These are phyloP conservation scores for Zaprionus gabonicus DNA, from an alignment of 1,140 invertebrate species.

Conservation along the genomic window DNA sequence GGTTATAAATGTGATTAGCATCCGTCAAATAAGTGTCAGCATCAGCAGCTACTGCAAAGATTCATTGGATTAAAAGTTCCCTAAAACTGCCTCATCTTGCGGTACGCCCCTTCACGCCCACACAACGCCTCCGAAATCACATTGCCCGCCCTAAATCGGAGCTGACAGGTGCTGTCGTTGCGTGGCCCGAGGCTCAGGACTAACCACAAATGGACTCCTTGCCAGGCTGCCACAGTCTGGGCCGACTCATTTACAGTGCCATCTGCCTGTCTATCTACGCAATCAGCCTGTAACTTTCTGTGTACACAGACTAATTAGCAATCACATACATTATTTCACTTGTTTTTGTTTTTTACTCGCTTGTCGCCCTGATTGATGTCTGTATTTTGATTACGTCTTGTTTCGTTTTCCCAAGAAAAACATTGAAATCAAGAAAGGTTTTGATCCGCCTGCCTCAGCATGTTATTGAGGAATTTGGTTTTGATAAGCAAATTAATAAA, in stretches of 20 bases:
- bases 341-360: background rate
- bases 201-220: conserved; percentile 34
- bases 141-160: conserved; percentile 43
- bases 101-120: conserved; percentile 17
- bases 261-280: background rate
- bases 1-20: conserved; percentile 52
- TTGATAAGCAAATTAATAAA: background rate
- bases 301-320: conserved; percentile 5
- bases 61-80: conserved; percentile 39
- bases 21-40: conserved; percentile 66
- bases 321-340: conserved; percentile 10
- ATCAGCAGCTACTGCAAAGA: conserved; percentile 29
- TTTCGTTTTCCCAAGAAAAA: background rate
- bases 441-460: background rate
- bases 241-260: background rate
- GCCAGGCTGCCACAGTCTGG: background rate
- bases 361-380: conserved; percentile 1
- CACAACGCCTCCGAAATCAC: conserved; percentile 10
- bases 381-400: background rate
- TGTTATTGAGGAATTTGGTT: background rate
- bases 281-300: background rate
- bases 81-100: conserved; percentile 23
- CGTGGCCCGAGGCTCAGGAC: conserved; percentile 20
- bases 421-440: background rate
- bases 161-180: conserved; percentile 56